Evolutionary conservation across 2,113 vertebrate species (phyloP).

Genomic region (Osmerus eperlanus): DNA sequence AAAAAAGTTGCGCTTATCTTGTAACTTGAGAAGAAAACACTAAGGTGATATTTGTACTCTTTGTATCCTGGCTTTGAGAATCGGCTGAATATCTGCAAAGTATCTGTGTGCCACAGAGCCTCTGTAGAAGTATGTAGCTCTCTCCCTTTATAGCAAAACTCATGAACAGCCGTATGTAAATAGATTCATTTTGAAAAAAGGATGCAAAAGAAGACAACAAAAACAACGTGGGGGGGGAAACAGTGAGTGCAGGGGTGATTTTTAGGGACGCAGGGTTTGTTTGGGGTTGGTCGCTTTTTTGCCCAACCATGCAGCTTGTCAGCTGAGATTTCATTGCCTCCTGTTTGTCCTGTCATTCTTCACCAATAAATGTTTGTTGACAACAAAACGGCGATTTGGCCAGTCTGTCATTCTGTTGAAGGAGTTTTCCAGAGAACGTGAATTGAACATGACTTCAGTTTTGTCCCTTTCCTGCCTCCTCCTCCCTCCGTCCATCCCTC

Average conservation of each 20-base stretch:
- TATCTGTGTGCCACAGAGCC: conserved; percentile 37
- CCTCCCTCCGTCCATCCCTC: neutral
- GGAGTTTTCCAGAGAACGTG: neutral
- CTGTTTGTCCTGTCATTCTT: conserved; percentile 69
- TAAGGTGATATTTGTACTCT: conserved; percentile 56
- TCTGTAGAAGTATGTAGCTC: conserved; percentile 66
- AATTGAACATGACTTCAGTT: too few species aligned
- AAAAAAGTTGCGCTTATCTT: conserved; percentile 30
- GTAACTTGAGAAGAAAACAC: conserved; percentile 49
- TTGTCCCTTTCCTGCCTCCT: neutral
- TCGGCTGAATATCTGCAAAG: conserved; percentile 66
- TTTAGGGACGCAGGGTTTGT: conserved; percentile 35
- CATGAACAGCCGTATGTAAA: conserved; percentile 63
- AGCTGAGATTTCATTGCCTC: conserved; percentile 59
- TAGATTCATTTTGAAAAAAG: conserved; percentile 50
- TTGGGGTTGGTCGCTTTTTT: conserved; percentile 21
- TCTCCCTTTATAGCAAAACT: conserved; percentile 45
- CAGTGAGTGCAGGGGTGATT: conserved; percentile 28
- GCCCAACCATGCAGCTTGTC: conserved; percentile 56
- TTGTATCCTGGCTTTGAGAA: conserved; percentile 58
- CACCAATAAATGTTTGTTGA: conserved; percentile 73
- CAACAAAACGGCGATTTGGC: conserved; percentile 32
- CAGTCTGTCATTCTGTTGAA: neutral
- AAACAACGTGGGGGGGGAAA: conserved; percentile 7
- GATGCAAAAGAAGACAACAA: conserved; percentile 20